A percentile compares a stretch with the other conserved stretches of the same genome.
These are phyloP conservation scores for Pelmatolapia mariae DNA, from an alignment of 2,113 vertebrate species.

Conservation along the genomic window DNA sequence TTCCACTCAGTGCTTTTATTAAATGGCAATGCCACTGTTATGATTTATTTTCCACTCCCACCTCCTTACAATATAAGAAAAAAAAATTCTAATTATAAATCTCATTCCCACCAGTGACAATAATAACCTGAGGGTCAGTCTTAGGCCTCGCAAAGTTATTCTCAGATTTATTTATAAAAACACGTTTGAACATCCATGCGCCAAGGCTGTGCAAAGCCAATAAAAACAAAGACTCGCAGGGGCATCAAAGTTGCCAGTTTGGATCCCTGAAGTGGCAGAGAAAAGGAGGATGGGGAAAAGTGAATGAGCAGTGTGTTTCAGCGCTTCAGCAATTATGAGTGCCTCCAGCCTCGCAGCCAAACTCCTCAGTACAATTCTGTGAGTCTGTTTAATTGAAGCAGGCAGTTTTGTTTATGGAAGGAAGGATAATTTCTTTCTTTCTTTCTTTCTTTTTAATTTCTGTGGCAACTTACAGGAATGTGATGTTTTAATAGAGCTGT, in stretches of 20 bases:
- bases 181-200: not conserved
- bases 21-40: not conserved
- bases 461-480: not conserved
- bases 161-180: constrained; percentile 5
- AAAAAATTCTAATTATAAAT: constrained; percentile 26
- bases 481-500: not conserved
- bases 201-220: not conserved
- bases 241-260: not conserved
- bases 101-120: not conserved
- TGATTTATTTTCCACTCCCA: not conserved
- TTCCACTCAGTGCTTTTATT: not conserved
- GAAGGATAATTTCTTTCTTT: not conserved
- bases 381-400: not conserved
- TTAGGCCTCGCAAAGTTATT: not conserved
- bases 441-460: not conserved
- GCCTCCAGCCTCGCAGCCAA: not conserved
- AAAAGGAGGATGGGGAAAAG: not conserved
- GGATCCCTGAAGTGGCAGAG: not conserved
- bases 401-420: not conserved
- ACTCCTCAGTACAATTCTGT: not conserved
- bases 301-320: not conserved
- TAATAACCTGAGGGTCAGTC: not conserved
- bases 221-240: not conserved
- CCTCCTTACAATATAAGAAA: not conserved
- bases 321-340: not conserved